These are phyloP conservation scores for Spilogale gracilis DNA, from an alignment of 2,113 vertebrate species.

Conservation along the genomic window DNA sequence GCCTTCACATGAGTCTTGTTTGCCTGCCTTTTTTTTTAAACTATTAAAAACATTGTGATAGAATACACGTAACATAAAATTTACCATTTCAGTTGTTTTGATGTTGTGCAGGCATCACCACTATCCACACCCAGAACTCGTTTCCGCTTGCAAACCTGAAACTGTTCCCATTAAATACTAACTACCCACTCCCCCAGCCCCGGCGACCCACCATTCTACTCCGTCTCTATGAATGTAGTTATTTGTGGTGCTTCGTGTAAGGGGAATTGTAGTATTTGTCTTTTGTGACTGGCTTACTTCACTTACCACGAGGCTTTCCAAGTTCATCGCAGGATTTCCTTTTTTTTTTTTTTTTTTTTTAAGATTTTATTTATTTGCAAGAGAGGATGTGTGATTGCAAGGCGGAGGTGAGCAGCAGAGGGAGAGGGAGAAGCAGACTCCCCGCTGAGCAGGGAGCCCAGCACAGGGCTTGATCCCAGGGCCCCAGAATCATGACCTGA, in stretches of 20 bases:
- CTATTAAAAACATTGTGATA: neutral
- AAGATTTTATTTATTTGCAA: too few relatives aligned
- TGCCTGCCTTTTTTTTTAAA: neutral
- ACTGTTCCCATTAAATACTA: neutral
- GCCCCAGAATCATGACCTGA: neutral
- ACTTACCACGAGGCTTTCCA: neutral
- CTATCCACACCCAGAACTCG: too few relatives aligned
- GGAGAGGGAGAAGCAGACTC: too few relatives aligned
- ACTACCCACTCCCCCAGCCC: neutral
- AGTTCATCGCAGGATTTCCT: neutral
- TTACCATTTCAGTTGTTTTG: neutral
- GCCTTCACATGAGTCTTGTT: neutral
- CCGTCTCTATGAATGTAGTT: neutral
- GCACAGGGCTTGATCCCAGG: neutral
- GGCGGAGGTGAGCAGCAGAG: too few relatives aligned
- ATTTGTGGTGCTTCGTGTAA: neutral
- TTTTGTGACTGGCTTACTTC: neutral
- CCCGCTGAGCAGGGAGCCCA: neutral
- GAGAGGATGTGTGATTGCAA: too few relatives aligned
- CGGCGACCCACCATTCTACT: neutral
- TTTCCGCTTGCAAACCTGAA: neutral
- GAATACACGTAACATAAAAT: neutral
- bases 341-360: too few relatives aligned
- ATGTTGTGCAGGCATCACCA: fast-evolving
- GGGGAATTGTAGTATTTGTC: neutral